Evolutionary conservation across 2,888 invertebrate genomes (phyloP), one percentile per base, ranked within the genome.

Genomic region (Cheiracanthium punctorium): DNA sequence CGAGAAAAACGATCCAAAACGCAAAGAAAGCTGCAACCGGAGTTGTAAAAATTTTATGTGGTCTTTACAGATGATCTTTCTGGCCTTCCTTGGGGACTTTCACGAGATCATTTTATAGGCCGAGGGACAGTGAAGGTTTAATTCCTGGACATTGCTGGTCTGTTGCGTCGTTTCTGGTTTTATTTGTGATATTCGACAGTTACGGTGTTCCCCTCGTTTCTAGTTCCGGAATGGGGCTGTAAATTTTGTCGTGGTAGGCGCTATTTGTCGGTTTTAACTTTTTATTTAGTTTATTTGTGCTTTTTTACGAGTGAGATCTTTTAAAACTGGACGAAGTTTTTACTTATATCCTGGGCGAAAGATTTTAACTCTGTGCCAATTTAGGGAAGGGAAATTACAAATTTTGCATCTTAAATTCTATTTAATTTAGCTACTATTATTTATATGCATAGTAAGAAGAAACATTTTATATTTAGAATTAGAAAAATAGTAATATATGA

Each of bases 31-130:
- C 67, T 48, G 71, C 67, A 37, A 43, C 65, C 33, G 73, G 58
- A 84, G 84, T 74, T 85, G 84, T 85, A 85, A 85, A 82, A 85
- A 64, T 85, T 85, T 85, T 85, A 85, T 85, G 84, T 85, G 84
- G 84, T 74, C 69, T 85, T 85, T 80, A 85, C 84, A 74, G 84
- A 85, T 79, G 84, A 85, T 85, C 84, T 85, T 85, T 82, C 37
- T 80, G 37, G 37, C 67, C 73, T 30, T 33, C 84, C 43, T 43
- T 65, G 74, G 69, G 73, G 84, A 85, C 70, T 79, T 72, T 74
- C 28, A 12, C 58, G 79, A 73, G 58, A 52, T 69, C 74, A 20
- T 79, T 64, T 74, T 84, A 79, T 70, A 71, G 79, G 76, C 32
- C 41, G 24, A 17, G 43, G 12, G 41, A 70, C 74, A 65, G 81